Percentiles rank a stretch among this genome's conserved stretches.
Evolutionary conservation across 2,797 vertebrate species (phyloP).

Genomic region (Lerista edwardsae): DNA sequence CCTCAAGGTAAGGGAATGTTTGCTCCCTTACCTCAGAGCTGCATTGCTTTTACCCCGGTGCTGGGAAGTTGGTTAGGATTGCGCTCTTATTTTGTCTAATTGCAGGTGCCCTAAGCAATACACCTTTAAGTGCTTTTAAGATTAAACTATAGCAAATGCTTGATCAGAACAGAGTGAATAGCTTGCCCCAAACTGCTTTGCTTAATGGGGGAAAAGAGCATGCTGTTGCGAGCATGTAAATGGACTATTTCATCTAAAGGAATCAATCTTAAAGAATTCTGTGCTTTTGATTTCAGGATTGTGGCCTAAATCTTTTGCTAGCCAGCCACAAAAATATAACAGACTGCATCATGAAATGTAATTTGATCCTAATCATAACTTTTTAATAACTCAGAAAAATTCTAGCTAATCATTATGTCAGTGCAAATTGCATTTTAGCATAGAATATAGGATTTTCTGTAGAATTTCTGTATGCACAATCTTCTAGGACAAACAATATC

Average conservation of each 20-base stretch:
- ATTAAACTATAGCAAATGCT: neutral
- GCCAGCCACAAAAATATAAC: neutral
- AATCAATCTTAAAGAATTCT: neutral
- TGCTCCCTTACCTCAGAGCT: no score
- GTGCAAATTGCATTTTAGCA: neutral
- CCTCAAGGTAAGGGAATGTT: no score
- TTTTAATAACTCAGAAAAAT: neutral
- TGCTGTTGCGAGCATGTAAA: neutral
- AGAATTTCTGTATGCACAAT: neutral
- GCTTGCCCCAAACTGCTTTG: neutral
- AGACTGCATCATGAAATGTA: neutral
- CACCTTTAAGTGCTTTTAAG: slow-evolving; percentile 15
- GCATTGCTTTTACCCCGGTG: no score
- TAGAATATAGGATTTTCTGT: neutral
- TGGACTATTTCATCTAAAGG: neutral
- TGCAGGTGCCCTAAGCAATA: slow-evolving; percentile 17
- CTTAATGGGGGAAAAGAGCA: neutral
- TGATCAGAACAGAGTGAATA: neutral
- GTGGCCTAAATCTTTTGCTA: neutral
- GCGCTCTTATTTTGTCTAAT: slow-evolving; percentile 5
- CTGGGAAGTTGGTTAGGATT: no score
- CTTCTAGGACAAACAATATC: neutral
- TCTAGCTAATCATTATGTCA: neutral
- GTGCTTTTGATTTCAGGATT: neutral
- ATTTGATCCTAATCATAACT: neutral